phyloP scores from a whole-genome alignment of 2,888 invertebrate species.

The Serripes groenlandicus region DNA sequence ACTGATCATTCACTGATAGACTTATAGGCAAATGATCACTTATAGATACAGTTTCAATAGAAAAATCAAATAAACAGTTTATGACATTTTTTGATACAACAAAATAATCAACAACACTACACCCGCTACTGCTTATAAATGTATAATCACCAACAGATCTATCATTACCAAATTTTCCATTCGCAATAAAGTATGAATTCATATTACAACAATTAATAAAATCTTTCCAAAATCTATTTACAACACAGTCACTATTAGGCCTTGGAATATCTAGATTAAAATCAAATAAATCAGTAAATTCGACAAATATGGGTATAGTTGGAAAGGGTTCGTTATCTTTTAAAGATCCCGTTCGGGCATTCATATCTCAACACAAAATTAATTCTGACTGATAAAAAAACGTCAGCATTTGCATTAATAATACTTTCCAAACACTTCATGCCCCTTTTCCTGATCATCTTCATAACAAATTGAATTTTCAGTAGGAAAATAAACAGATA shows the following conservation, averaged over 20 bases:
- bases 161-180: conserved; percentile 18
- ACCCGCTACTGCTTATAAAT: conserved; percentile 2
- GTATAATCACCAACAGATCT: conserved; percentile 7
- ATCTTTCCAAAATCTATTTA: neutral
- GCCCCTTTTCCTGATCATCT: neutral
- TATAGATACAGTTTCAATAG: neutral
- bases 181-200: neutral
- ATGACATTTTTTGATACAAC: neutral
- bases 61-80: neutral
- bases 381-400: neutral
- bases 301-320: neutral
- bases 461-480: neutral
- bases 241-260: neutral
- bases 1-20: neutral
- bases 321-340: neutral
- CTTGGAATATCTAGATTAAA: neutral
- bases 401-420: neutral
- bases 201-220: conserved; percentile 12
- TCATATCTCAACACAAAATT: conserved; percentile 3
- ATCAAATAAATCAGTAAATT: conserved; percentile 11
- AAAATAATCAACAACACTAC: conserved; percentile 31
- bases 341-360: neutral
- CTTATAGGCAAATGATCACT: neutral
- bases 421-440: neutral
- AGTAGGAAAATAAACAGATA: neutral